Evolutionary conservation across 2,888 invertebrate genomes (phyloP), one percentile per base, ranked within the genome.

Genomic region (Taphrorychus bicolor): DNA sequence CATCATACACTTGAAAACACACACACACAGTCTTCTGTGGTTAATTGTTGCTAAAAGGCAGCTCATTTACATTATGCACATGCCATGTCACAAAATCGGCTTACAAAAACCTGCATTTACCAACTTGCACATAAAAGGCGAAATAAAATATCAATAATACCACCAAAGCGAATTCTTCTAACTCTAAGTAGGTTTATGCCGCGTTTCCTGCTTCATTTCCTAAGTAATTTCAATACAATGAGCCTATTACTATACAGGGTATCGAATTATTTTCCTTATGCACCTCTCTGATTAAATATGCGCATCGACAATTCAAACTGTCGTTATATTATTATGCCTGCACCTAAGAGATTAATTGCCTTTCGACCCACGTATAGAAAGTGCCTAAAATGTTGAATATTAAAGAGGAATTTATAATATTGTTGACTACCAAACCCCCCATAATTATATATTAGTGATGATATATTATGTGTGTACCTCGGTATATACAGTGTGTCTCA

Each of bases 141-240:
- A 32, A 32, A 32, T 32, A 32, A 32, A 32, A 32, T 32, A 32
- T 32, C 32, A 32, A 32, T 32, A 32, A 32, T 32, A 32, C 32
- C 32, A 9, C 40, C n/a, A n/a, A n/a, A 32, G 32, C 32, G 32
- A 32, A 32, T 32, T 32, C 32, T 32, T 32, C 32, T 32, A 32
- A 32, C 9, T 32, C 32, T 32, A 32, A 32, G 32, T 32, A 32
- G 32, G 32, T 32, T 32, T 32, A 32, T 32, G 32, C 32, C 17
- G 24, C 48, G 54, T 48, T 62, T 63, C 64, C 64, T 49, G 41
- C 48, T 62, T 62, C 23, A 54, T 56, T 62, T 62, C 54, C 56
- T 22, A 57, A 62, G 59, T 66, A 52, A 66, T 66, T 66, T 66
- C 54, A 66, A 66, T 66, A 66, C 66, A 66, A 66, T 64, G 42